Percentiles rank a stretch among this genome's conserved stretches.
phyloP scores from a whole-genome alignment of 1,140 invertebrate species.

The Leptestheria dahalacensis region DNA sequence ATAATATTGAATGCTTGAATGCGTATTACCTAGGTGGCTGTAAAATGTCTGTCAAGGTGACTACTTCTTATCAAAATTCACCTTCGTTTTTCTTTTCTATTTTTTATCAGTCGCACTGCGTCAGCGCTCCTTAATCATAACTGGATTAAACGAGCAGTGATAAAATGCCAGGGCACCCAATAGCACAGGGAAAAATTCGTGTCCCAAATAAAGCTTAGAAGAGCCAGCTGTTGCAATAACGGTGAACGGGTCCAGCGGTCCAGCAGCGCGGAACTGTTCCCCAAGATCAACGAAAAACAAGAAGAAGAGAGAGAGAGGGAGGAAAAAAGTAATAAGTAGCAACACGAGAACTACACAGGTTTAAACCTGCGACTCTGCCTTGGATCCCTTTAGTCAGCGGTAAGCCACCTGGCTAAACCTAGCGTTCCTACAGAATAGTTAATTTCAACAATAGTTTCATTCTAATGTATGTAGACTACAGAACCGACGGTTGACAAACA shows the following conservation, averaged over 20 bases:
- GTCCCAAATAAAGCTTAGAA: not conserved
- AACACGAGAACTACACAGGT: no score
- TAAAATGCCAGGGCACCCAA: not conserved
- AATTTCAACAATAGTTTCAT: no score
- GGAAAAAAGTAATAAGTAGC: no score
- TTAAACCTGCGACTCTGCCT: no score
- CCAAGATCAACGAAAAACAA: not conserved
- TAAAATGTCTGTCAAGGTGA: no score
- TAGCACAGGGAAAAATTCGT: not conserved
- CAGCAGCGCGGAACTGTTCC: not conserved
- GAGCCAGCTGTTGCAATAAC: not conserved
- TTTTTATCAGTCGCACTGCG: not conserved
- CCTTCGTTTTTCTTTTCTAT: not conserved
- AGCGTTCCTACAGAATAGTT: no score
- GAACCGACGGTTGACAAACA: not conserved
- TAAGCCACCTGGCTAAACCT: no score
- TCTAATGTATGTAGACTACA: not conserved
- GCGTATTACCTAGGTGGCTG: no score
- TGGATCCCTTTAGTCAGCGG: no score
- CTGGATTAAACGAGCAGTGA: not conserved
- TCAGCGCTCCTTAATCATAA: not conserved
- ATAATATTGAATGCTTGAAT: no score
- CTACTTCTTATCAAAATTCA: not conserved
- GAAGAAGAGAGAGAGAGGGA: not conserved
- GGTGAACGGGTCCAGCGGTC: not conserved